Evolutionary conservation across 1,140 invertebrate genomes (phyloP).

Genomic region (Chrysomallon squamiferum): DNA sequence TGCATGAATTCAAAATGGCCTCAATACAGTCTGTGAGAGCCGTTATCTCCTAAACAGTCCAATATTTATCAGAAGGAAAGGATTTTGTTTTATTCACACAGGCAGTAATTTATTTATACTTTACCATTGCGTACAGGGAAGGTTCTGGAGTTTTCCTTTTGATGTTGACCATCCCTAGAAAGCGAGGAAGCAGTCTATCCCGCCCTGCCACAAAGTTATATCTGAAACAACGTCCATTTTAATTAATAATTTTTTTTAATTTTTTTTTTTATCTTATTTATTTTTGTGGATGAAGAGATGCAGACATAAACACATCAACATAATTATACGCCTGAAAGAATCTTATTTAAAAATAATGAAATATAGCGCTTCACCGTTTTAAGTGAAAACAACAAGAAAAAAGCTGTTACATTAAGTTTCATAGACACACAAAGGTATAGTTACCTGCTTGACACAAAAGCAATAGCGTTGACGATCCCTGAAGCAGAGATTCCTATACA

Average conservation of each 20-base stretch:
- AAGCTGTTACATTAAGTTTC: too few species aligned
- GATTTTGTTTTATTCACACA: not conserved
- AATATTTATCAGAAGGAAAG: not conserved
- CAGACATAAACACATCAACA: too few species aligned
- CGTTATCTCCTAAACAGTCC: not conserved
- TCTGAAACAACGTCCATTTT: slow-evolving; percentile 1
- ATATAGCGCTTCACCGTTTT: not conserved
- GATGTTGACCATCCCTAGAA: not conserved
- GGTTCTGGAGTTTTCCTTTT: not conserved
- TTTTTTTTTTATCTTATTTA: not conserved
- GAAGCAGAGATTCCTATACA: slow-evolving; percentile 22
- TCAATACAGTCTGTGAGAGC: not conserved
- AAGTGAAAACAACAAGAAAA: too few species aligned
- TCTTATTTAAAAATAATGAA: not conserved
- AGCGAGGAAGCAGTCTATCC: not conserved
- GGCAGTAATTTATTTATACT: not conserved
- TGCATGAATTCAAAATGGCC: not conserved
- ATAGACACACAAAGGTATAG: too few species aligned
- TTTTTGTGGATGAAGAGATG: too few species aligned
- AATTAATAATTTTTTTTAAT: not conserved
- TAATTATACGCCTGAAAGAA: not conserved
- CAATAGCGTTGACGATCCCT: slow-evolving; percentile 20
- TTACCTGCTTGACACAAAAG: slow-evolving; percentile 25
- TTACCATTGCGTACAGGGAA: not conserved
- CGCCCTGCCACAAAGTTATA: slow-evolving; percentile 6